phyloP scores from a whole-genome alignment of 2,113 vertebrate species.

The Bos indicus region DNA sequence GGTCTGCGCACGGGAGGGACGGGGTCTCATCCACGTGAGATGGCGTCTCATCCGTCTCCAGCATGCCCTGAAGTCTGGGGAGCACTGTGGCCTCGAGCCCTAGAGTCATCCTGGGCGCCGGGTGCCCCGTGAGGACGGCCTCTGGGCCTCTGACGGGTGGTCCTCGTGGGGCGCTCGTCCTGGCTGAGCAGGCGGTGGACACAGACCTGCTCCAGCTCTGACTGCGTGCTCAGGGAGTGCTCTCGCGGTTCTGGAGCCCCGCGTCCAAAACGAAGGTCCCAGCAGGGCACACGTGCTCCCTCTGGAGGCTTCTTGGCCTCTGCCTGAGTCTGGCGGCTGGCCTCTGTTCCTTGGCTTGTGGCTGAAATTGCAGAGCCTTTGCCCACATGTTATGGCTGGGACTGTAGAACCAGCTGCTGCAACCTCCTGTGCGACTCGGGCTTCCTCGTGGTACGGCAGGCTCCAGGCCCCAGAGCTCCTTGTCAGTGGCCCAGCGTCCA shows the following conservation, averaged over 20 bases:
- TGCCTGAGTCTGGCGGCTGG: accelerated
- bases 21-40: accelerated
- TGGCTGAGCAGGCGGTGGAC: accelerated
- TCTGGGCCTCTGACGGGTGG: background rate
- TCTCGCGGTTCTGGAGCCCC: background rate
- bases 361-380: accelerated
- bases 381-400: accelerated
- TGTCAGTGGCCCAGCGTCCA: background rate
- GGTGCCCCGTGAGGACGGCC: accelerated
- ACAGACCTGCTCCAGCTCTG: background rate
- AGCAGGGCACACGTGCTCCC: accelerated
- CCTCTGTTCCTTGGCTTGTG: background rate
- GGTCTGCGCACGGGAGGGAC: too few species aligned
- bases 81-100: accelerated
- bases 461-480: background rate
- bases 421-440: accelerated
- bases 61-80: accelerated
- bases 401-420: accelerated
- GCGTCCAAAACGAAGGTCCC: accelerated
- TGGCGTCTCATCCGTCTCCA: accelerated
- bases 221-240: accelerated
- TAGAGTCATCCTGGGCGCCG: accelerated
- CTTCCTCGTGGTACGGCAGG: accelerated
- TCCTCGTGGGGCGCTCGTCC: accelerated
- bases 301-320: background rate